Conservation (phyloP, 2,797 vertebrate species). For the Microcaecilia unicolor region DNA sequence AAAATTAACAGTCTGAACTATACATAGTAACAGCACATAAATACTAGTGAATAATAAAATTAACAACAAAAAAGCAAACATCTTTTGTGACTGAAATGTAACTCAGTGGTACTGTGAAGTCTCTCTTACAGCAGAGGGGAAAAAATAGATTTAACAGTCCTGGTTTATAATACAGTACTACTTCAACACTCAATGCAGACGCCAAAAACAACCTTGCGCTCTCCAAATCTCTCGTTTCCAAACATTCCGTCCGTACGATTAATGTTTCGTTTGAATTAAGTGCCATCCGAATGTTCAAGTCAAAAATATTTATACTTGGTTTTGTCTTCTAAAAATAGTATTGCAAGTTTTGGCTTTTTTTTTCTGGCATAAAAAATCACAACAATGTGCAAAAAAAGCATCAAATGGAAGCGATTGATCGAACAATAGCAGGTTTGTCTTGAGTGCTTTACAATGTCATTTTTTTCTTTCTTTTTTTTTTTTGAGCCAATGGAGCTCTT, state of each 20-base stretch:
- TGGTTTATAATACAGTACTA: slow-evolving; percentile 53
- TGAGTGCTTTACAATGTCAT: background rate
- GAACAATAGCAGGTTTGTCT: slow-evolving; percentile 6
- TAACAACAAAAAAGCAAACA: slow-evolving; percentile 13
- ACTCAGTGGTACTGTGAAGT: slow-evolving; percentile 38
- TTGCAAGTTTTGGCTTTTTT: slow-evolving; percentile 53
- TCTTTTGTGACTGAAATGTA: slow-evolving; percentile 26
- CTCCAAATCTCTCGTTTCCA: slow-evolving; percentile 33
- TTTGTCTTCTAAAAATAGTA: slow-evolving; percentile 60
- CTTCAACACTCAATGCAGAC: slow-evolving; percentile 34
- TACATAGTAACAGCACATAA: slow-evolving; percentile 45
- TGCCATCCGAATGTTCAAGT: slow-evolving; percentile 53
- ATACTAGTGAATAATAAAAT: slow-evolving; percentile 24
- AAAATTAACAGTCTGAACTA: slow-evolving; percentile 51
- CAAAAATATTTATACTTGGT: slow-evolving; percentile 52
- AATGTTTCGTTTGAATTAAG: slow-evolving; percentile 42
- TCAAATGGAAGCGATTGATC: slow-evolving; percentile 23
- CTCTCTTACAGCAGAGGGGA: slow-evolving; percentile 30
- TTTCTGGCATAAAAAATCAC: slow-evolving; percentile 37
- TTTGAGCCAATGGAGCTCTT: background rate
- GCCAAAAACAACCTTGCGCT: slow-evolving; percentile 32
- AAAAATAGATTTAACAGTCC: slow-evolving; percentile 45
- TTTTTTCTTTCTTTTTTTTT: background rate
- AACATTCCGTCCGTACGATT: slow-evolving; percentile 43
- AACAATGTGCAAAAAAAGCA: slow-evolving; percentile 55